Percentiles rank a stretch among this genome's conserved stretches.
Evolutionary conservation across 1,140 invertebrate species (phyloP).

Genomic region (Muscidifurax raptorellus): DNA sequence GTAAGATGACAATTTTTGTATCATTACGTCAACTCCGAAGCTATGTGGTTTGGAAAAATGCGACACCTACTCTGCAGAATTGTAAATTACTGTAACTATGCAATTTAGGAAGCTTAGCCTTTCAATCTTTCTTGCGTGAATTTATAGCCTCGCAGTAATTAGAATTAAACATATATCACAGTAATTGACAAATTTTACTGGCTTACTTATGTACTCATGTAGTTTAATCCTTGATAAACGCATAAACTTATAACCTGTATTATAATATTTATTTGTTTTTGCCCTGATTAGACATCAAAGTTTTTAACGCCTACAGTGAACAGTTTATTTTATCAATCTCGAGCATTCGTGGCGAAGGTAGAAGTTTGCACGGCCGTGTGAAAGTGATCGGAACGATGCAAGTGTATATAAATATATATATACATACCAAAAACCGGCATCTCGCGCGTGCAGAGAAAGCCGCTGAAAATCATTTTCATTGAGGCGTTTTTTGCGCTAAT

Average conservation of each 20-base stretch:
- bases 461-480: neutral
- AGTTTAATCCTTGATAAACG: too few species aligned
- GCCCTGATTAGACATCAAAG: too few species aligned
- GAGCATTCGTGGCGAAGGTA: neutral
- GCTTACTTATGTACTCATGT: neutral
- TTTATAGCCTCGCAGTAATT: too few species aligned
- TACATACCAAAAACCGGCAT: constrained; percentile 4
- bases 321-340: neutral
- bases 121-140: neutral
- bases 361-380: neutral
- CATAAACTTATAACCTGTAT: too few species aligned
- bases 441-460: neutral
- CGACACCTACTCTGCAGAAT: neutral
- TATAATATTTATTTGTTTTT: too few species aligned
- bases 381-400: constrained; percentile 15
- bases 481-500: too few species aligned
- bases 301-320: too few species aligned
- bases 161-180: too few species aligned
- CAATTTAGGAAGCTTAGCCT: neutral
- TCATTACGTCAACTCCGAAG: neutral
- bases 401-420: neutral
- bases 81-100: neutral
- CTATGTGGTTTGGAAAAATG: neutral
- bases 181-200: too few species aligned
- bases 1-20: neutral